Base-by-base conservation (phyloP, 2,797 vertebrate genomes). In the Coccyzus lansbergi region DNA sequence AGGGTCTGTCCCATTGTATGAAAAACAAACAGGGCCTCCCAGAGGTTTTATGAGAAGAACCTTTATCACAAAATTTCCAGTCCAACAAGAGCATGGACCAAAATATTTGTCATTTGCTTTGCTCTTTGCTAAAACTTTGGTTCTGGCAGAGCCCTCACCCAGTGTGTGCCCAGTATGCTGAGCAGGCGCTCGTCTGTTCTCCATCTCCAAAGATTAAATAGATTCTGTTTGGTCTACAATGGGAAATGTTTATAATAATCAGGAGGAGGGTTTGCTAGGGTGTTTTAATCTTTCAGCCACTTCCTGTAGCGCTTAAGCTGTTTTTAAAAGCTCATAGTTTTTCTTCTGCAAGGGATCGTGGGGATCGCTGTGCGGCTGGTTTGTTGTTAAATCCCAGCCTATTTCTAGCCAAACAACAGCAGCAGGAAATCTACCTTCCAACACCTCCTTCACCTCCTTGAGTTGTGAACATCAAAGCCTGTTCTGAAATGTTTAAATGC, bases 1-100 rank as follows among this genome's bases (percentile, higher is more conserved):
- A 58, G 48, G 48, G 83, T 53, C 93, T 84, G 88, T 89, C 65
- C 90, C 53, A 51, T 79, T 79, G 86, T 82, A 59, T 46, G 62
- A 3, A 91, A 90, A 88, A 83, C 94, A 92, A 92, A 87, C 34
- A 71, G 86, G 88, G 38, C 79, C 82, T 85, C 86, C 51, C 36
- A 15, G 59, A n/a, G 75, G 62, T 44, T 85, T 65, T 33, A 49
- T 12, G 40, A 86, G 74, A 53, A 71, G 70, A 86, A 58, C 31
- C 68, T 86, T 76, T 28, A 48, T 80, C 74, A 33, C 58, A 64
- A 71, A 60, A 72, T 52, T 84, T 94, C 51, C 83, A 77, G 51
- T 44, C 56, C 46, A 15, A 0, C 0, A 2, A 49, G 46, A 22
- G 17, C 3, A 2, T 6, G 24, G 49, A 44, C 26, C 40, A 11